phyloP scores from a whole-genome alignment of 1,140 invertebrate species.

The Meloidogyne chitwoodi region DNA sequence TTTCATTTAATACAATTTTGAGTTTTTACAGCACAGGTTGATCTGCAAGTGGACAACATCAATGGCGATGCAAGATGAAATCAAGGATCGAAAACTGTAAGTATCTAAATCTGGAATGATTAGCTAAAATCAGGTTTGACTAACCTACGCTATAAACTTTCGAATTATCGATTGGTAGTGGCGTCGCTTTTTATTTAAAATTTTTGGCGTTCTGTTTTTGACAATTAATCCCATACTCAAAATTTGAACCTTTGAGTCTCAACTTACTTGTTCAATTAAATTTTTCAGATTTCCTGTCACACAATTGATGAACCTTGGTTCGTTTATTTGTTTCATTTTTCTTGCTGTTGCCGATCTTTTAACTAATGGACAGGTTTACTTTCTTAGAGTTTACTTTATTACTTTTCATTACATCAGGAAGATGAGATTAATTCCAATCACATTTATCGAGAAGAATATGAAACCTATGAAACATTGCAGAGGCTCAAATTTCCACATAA shows the following conservation, averaged over 20 bases:
- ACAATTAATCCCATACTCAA: no score
- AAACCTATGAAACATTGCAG: constrained; percentile 1
- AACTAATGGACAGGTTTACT: neutral
- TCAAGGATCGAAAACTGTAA: no score
- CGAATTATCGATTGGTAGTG: no score
- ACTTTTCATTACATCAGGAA: neutral
- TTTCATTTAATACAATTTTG: no score
- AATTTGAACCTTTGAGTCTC: no score
- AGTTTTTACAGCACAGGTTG: no score
- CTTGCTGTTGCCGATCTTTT: neutral
- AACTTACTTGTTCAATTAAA: neutral
- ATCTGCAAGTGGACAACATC: no score
- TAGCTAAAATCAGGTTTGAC: no score
- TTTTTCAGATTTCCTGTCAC: neutral
- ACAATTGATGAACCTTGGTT: neutral
- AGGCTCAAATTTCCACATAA: neutral
- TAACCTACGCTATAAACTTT: no score
- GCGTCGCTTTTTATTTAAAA: neutral
- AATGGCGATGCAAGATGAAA: no score
- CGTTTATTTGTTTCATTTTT: neutral
- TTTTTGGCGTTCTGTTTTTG: neutral
- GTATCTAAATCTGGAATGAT: no score
- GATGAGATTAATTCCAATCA: neutral
- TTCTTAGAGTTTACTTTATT: neutral
- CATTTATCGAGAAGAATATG: constrained; percentile 14